These are phyloP conservation scores for Etheostoma spectabile DNA, from an alignment of 2,113 vertebrate species.

Conservation along the genomic window DNA sequence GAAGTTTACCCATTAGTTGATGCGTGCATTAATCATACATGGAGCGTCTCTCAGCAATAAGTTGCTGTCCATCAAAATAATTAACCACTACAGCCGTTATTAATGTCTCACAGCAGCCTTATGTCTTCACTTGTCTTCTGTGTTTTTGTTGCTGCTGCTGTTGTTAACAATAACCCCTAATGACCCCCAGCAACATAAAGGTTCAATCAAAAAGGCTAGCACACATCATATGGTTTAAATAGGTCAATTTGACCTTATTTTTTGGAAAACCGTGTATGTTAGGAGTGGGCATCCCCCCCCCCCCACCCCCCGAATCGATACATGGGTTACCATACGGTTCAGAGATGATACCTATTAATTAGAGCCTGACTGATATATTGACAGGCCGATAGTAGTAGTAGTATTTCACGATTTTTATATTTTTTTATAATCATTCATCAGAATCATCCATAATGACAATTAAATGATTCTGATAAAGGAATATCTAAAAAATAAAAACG, in stretches of 20 bases:
- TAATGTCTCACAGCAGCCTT: slow-evolving; percentile 39
- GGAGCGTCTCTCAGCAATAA: slow-evolving; percentile 42
- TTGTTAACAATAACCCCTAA: slow-evolving; percentile 26
- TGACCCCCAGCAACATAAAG: neutral
- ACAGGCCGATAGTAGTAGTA: no score
- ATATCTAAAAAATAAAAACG: no score
- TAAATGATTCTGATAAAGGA: no score
- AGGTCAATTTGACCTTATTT: slow-evolving; percentile 11
- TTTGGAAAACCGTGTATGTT: neutral
- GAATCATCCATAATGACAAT: no score
- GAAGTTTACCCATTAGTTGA: slow-evolving; percentile 60
- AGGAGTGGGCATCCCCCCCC: no score
- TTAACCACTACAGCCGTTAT: slow-evolving; percentile 40
- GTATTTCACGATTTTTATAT: no score
- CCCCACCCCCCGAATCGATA: no score
- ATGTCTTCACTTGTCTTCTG: slow-evolving; percentile 35
- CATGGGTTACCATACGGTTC: no score
- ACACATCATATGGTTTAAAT: slow-evolving; percentile 16
- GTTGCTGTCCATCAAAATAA: slow-evolving; percentile 59
- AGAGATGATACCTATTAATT: no score
- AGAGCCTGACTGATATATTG: no score
- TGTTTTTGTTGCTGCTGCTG: slow-evolving; percentile 12
- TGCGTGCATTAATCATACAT: slow-evolving; percentile 61
- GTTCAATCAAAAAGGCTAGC: slow-evolving; percentile 5
- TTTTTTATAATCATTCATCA: no score